Conservation (phyloP, 1,140 invertebrate genomes). For the Vanessa tameamea region DNA sequence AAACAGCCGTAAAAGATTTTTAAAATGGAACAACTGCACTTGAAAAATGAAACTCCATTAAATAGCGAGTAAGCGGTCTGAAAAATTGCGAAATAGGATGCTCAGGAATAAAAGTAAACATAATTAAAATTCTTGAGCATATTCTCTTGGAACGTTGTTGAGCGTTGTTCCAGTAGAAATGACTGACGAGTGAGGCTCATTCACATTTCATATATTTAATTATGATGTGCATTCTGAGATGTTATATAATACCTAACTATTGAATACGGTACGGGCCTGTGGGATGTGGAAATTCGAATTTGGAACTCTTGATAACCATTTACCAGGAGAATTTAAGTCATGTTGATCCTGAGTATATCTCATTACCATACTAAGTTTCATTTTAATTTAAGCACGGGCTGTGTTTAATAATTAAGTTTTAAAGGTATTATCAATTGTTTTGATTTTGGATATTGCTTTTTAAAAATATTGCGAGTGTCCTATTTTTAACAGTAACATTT, state of each 20-base stretch:
- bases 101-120: conserved; percentile 54
- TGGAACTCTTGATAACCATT: no score
- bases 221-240: not conserved
- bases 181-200: not conserved
- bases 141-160: conserved; percentile 13
- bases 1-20: conserved; percentile 6
- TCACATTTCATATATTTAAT: conserved; percentile 2
- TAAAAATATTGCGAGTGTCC: no score
- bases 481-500: no score
- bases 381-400: no score
- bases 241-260: not conserved
- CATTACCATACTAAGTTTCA: no score
- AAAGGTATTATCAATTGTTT: no score
- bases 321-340: no score
- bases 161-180: conserved; percentile 3
- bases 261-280: no score
- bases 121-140: conserved; percentile 56
- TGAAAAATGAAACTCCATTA: conserved; percentile 50
- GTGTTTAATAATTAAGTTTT: no score
- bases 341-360: no score
- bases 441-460: no score
- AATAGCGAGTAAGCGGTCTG: conserved; percentile 35
- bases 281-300: no score
- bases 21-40: conserved; percentile 32
- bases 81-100: conserved; percentile 47